Evolutionary conservation across 2,888 invertebrate genomes (phyloP).

Genomic region (Malacosoma neustria): DNA sequence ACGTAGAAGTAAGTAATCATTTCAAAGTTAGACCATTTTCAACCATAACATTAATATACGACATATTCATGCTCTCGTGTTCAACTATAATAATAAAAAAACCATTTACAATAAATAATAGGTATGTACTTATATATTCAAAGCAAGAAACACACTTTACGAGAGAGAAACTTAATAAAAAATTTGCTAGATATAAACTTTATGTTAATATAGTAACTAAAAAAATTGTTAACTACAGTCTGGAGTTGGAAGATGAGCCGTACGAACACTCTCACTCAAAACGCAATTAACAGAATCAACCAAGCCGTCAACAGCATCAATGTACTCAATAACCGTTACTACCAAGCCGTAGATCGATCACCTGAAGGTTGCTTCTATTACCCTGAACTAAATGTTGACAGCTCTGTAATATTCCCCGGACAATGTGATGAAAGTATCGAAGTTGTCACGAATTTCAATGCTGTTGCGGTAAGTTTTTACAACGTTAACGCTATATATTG

Average conservation of each 20-base stretch:
- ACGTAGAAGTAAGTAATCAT: conserved; percentile 22
- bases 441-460: conserved; percentile 13
- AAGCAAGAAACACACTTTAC: no score
- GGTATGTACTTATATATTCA: no score
- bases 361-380: conserved; percentile 20
- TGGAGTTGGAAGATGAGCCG: conserved; percentile 46
- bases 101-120: no score
- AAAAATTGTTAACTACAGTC: conserved; percentile 28
- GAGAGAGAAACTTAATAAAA: no score
- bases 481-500: no score
- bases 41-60: no score
- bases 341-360: conserved; percentile 20
- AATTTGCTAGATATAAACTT: no score
- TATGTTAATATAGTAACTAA: neutral
- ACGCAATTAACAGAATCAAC: conserved; percentile 22
- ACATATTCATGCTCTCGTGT: no score
- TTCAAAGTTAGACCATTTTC: no score
- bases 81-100: no score
- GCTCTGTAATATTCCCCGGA: conserved; percentile 15
- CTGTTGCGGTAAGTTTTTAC: conserved; percentile 14
- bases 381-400: conserved; percentile 11
- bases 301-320: conserved; percentile 18
- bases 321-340: conserved; percentile 31
- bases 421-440: conserved; percentile 13
- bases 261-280: conserved; percentile 16